These are phyloP conservation scores for Paramormyrops kingsleyae DNA, from an alignment of 2,113 vertebrate genomes.

Conservation along the genomic window DNA sequence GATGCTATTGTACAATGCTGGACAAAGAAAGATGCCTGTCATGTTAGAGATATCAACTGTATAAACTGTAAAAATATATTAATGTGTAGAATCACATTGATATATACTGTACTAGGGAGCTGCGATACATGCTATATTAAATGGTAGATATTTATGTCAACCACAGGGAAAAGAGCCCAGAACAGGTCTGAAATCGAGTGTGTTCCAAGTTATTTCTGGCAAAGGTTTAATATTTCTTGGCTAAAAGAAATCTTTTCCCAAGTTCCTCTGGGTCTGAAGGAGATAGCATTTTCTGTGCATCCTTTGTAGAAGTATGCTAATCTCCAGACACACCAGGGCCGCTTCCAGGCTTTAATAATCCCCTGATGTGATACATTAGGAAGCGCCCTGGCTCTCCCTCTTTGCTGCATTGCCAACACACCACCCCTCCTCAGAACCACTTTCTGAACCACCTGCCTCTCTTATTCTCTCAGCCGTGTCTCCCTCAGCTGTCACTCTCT, in stretches of 20 bases:
- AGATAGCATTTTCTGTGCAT: background rate
- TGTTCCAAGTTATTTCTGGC: slow-evolving; percentile 25
- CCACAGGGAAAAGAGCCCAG: slow-evolving; percentile 6
- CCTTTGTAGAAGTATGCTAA: background rate
- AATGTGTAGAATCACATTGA: background rate
- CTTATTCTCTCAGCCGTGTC: background rate
- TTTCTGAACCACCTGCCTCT: background rate
- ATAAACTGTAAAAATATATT: background rate
- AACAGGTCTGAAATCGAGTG: slow-evolving; percentile 14
- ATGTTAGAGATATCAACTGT: background rate
- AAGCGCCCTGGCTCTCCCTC: background rate
- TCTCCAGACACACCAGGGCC: slow-evolving; percentile 8
- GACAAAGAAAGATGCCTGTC: background rate
- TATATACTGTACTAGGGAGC: background rate
- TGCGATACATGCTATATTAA: slow-evolving; percentile 5
- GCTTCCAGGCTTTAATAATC: slow-evolving; percentile 9
- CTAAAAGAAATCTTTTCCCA: slow-evolving; percentile 18
- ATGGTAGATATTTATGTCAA: background rate
- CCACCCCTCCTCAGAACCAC: background rate
- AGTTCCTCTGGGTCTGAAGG: slow-evolving; percentile 9
- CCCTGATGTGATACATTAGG: slow-evolving; percentile 1
- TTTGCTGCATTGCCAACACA: background rate
- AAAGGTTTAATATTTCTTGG: slow-evolving; percentile 10
- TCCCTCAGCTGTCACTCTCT: background rate
- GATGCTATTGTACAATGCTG: background rate